Base-by-base conservation (phyloP, 2,113 vertebrate species). In the Pteropus alecto region DNA sequence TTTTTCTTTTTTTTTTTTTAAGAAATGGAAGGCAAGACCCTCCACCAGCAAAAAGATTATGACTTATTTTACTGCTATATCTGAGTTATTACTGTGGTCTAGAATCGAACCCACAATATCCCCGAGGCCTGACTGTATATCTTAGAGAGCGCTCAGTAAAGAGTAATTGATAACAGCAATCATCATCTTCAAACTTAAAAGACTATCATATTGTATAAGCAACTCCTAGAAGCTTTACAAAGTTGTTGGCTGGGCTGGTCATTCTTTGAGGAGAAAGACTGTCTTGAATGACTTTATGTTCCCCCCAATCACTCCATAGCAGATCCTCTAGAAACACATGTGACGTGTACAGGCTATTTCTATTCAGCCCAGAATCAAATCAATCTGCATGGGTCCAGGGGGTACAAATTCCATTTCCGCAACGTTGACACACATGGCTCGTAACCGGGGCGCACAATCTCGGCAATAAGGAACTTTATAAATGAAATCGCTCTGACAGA, bases 401-500 rank as follows among this genome's bases (percentile, higher is more conserved):
- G 81, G 84, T 70, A 83, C 35, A 18, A 13, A 95, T 92, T 83
- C 92, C 92, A 96, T 79, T 90, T 96, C 88, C 70, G 41, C 63
- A 54, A 12, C 46, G 60, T 63, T 74, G 60, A 95, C 51, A 92
- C 46, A 54, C 61, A 30, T 22, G 60, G 60, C 43, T 77, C 76
- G 30, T 78, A 92, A 92, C 48, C 12, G 21, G 87, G 76, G 5
- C 78, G 58, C 48, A 81, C 24, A 30, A 43, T 28, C 74, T 95
- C 67, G 13, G 70, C 58, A 81, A 84, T 3, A 22, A 87, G 74
- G 30, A 65, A 54, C 48, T 79, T 86, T 30, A 33, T 63, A 90
- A 94, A 92, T 54, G 74, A 94, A 90, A 94, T 90, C n/a, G 74
- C 84, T 92, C 56, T 65, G 81, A 76, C 18, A 58, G 43, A 61